Conservation (phyloP, 1,140 invertebrate genomes). For the Heliothis virescens region DNA sequence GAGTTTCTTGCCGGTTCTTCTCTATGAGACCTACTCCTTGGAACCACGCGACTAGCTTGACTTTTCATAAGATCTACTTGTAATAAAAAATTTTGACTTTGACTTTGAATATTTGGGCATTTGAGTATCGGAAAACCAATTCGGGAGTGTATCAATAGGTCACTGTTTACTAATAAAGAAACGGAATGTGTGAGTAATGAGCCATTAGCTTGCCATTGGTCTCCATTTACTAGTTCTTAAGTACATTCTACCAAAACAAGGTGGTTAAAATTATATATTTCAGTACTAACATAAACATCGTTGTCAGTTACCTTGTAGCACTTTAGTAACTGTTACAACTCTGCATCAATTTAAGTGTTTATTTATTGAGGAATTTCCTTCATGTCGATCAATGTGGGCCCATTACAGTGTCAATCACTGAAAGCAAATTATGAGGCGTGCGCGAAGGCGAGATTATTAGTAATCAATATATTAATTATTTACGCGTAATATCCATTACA, state of each 20-base stretch:
- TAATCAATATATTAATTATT: slow-evolving; percentile 28
- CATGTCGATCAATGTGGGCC: background rate
- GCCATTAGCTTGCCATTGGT: background rate
- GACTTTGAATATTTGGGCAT: background rate
- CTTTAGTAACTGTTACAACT: background rate
- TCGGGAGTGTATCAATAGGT: background rate
- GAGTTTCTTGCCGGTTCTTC: no score
- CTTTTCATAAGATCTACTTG: no score
- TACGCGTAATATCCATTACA: slow-evolving; percentile 23
- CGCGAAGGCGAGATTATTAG: background rate
- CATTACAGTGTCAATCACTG: slow-evolving; percentile 20
- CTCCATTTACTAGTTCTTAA: background rate
- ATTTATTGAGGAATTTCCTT: background rate
- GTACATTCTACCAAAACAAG: background rate
- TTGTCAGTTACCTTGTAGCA: slow-evolving; percentile 13
- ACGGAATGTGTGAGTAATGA: background rate
- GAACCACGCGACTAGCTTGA: no score
- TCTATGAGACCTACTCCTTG: no score
- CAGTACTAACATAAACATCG: background rate
- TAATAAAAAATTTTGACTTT: no score
- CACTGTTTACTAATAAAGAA: slow-evolving; percentile 1
- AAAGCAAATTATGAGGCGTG: slow-evolving; percentile 17
- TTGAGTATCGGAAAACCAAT: background rate
- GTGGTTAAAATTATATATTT: background rate
- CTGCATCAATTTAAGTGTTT: slow-evolving; percentile 10